A percentile compares a stretch with the other conserved stretches of the same genome.
phyloP scores from a whole-genome alignment of 2,797 vertebrate species.

The Iguana delicatissima region DNA sequence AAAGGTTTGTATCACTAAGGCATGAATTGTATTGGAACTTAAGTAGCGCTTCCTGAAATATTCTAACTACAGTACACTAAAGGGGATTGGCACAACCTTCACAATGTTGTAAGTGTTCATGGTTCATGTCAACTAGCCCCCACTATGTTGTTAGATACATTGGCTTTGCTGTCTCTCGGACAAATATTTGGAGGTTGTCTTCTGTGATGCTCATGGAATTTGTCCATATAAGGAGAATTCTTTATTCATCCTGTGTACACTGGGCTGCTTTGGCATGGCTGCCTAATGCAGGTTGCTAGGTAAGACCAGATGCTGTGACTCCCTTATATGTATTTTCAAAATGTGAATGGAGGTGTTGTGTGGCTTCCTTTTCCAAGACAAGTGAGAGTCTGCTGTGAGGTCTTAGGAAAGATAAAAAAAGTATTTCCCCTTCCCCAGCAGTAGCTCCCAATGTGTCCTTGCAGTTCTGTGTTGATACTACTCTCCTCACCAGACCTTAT shows the following conservation, averaged over 20 bases:
- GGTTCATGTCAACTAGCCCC: neutral
- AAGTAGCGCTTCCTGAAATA: slow-evolving; percentile 14
- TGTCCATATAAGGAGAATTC: neutral
- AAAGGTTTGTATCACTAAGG: neutral
- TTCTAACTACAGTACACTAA: neutral
- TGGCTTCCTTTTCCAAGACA: neutral
- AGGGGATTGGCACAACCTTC: neutral
- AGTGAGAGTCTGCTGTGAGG: too few relatives aligned
- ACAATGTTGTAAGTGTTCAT: neutral
- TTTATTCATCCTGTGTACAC: neutral
- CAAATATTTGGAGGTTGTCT: neutral
- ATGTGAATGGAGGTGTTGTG: too few relatives aligned
- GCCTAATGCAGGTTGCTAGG: too few relatives aligned
- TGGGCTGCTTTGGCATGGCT: neutral
- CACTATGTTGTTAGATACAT: neutral
- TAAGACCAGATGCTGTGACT: neutral
- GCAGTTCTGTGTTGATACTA: neutral
- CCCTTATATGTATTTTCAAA: neutral
- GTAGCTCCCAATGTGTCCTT: too few relatives aligned
- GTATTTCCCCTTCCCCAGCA: neutral
- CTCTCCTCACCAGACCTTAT: neutral
- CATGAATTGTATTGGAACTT: slow-evolving; percentile 11
- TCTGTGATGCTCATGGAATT: neutral
- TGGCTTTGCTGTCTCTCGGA: too few relatives aligned
- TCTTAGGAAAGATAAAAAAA: neutral